These are phyloP conservation scores for Ericerus pela DNA, from an alignment of 1,140 invertebrate genomes.

Conservation along the genomic window DNA sequence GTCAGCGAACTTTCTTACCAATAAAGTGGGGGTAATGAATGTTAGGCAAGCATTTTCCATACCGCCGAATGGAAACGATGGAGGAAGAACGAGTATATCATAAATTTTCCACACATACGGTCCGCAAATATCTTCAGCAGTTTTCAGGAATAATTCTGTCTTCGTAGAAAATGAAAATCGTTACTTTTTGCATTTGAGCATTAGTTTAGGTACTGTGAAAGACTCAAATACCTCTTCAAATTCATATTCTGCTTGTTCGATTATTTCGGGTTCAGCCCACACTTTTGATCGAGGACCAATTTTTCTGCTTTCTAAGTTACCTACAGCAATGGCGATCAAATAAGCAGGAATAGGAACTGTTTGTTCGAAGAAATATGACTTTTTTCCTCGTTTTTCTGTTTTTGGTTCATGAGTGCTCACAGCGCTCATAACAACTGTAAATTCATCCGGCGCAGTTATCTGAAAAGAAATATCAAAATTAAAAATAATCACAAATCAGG, in stretches of 20 bases:
- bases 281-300: slow-evolving; percentile 67
- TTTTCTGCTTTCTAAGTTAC: slow-evolving; percentile 55
- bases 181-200: too few relatives aligned
- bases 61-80: slow-evolving; percentile 86
- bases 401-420: slow-evolving; percentile 36
- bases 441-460: slow-evolving; percentile 54
- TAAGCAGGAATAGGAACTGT: slow-evolving; percentile 59
- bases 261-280: slow-evolving; percentile 75
- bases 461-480: slow-evolving; percentile 24
- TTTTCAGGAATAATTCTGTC: slow-evolving; percentile 67
- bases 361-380: slow-evolving; percentile 52
- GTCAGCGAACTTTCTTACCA: too few relatives aligned
- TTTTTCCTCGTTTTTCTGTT: slow-evolving; percentile 28
- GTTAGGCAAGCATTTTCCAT: slow-evolving; percentile 97
- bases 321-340: slow-evolving; percentile 74
- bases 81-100: slow-evolving; percentile 80
- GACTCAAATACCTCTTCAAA: slow-evolving; percentile 49
- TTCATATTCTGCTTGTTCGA: slow-evolving; percentile 71
- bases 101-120: slow-evolving; percentile 74
- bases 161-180: slow-evolving; percentile 27
- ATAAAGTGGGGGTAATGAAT: slow-evolving; percentile 79
- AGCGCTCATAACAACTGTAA: slow-evolving; percentile 83
- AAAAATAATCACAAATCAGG: not conserved
- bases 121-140: slow-evolving; percentile 66
- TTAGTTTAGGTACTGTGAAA: too few relatives aligned